A percentile compares a stretch with the other conserved stretches of the same genome.
Evolutionary conservation across 2,888 invertebrate genomes (phyloP).

Genomic region (Ennomos quercinarius): DNA sequence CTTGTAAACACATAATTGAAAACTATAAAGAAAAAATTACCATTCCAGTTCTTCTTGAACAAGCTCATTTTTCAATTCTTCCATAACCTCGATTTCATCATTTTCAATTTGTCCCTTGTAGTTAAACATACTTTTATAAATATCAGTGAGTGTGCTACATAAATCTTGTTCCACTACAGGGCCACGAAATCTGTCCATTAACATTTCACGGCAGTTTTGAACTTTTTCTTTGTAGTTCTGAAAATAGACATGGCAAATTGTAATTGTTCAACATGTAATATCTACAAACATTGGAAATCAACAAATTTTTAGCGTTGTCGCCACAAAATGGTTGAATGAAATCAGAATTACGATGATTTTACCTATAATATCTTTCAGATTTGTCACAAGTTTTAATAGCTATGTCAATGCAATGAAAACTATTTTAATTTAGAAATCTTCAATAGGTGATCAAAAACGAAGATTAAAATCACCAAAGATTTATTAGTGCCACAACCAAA

Average conservation of each 20-base stretch:
- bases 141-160: slow-evolving; percentile 60
- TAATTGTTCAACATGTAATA: no score
- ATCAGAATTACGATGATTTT: no score
- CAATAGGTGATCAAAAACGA: no score
- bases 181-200: slow-evolving; percentile 69
- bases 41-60: slow-evolving; percentile 76
- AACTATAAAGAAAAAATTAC: slow-evolving; percentile 47
- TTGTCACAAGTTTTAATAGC: no score
- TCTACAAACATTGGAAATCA: no score
- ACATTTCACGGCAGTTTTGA: slow-evolving; percentile 67
- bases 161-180: slow-evolving; percentile 57
- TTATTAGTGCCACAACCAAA: no score
- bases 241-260: slow-evolving; percentile 28
- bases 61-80: slow-evolving; percentile 71
- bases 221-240: slow-evolving; percentile 75
- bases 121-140: slow-evolving; percentile 69
- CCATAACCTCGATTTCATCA: slow-evolving; percentile 66
- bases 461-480: no score
- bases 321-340: no score
- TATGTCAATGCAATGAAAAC: no score
- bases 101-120: slow-evolving; percentile 53
- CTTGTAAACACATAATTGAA: not conserved
- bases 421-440: no score
- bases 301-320: no score
- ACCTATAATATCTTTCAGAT: no score